Base-by-base conservation (phyloP, 2,888 invertebrate genomes). In the Torymus texanus region DNA sequence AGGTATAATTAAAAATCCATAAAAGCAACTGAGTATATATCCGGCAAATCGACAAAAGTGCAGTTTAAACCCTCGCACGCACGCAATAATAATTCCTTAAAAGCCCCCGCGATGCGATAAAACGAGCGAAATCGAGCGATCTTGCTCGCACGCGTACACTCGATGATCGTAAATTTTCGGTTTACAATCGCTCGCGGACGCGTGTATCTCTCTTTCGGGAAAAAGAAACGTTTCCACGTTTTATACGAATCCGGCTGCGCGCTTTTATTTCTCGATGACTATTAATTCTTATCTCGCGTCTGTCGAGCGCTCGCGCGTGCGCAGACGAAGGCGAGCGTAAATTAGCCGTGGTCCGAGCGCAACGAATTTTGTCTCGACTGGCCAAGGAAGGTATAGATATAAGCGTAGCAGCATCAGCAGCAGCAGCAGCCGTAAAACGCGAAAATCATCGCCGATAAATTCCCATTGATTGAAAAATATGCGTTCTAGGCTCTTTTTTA, bases 171-270 rank as follows among this genome's bases (percentile, higher is more conserved):
- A 12, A 58, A 87, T 86, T 84, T 81, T 71, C 81, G 66, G 63
- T 86, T 86, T 87, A 87, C 84, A 85, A 86, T 85, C 84, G 83
- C 67, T 16, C 78, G 65, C 66, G 41, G 41, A 41, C 41, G 41
- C 41, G 41, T 41, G 41, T 41, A 41, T 41, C 41, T 41, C 41
- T 41, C 41, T 41, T 8, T 41, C 41, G 21, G 65, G 21, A 59
- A 62, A 74, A 51, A 67, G 73, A 78, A 67, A 78, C 74, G 65
- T 79, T 79, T 77, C 29, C 70, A 41, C 53, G 55, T 79, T 79
- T 78, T 71, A 79, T 70, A 68, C 68, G 68, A 66, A 66, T 62
- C 70, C 41, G 3, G 41, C 41, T 41, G 12, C 56, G 41, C 70
- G 53, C 63, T 59, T 78, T 72, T 78, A 72, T 78, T 59, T 66